These are phyloP conservation scores for Bombus turneri DNA, from an alignment of 1,140 invertebrate genomes.

Conservation along the genomic window DNA sequence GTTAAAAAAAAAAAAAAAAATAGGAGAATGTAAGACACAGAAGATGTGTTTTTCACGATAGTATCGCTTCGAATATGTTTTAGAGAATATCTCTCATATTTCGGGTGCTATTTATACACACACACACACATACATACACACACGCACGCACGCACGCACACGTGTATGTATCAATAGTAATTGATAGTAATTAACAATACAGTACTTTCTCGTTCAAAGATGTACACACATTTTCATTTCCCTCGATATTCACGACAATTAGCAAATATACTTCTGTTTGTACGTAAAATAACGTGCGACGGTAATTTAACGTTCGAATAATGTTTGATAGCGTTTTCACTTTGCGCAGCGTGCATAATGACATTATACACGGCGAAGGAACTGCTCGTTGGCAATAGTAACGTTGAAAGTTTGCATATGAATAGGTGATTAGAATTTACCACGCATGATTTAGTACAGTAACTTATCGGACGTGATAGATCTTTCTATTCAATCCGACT, in stretches of 20 bases:
- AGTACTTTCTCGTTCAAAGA: not conserved
- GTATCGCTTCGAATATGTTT: too few relatives aligned
- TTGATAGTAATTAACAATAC: too few relatives aligned
- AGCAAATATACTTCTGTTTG: not conserved
- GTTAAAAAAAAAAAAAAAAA: too few relatives aligned
- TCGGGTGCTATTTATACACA: too few relatives aligned
- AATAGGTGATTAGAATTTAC: constrained; percentile 34
- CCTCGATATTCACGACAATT: not conserved
- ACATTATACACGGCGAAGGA: not conserved
- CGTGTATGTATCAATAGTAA: too few relatives aligned
- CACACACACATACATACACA: too few relatives aligned
- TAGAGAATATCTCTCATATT: too few relatives aligned
- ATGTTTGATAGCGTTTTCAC: constrained; percentile 4
- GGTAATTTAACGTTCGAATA: too few relatives aligned
- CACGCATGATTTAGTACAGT: constrained; percentile 24
- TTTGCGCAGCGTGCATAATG: not conserved
- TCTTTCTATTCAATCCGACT: constrained; percentile 40
- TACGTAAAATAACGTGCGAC: not conserved
- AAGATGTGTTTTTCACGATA: too few relatives aligned
- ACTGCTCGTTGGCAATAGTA: not conserved
- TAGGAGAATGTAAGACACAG: too few relatives aligned
- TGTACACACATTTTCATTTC: not conserved
- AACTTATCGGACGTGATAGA: constrained; percentile 29
- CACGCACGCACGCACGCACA: too few relatives aligned
- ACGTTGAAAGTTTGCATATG: constrained; percentile 37